phyloP scores from a whole-genome alignment of 2,888 invertebrate genomes.

The Cosmopolites sordidus region DNA sequence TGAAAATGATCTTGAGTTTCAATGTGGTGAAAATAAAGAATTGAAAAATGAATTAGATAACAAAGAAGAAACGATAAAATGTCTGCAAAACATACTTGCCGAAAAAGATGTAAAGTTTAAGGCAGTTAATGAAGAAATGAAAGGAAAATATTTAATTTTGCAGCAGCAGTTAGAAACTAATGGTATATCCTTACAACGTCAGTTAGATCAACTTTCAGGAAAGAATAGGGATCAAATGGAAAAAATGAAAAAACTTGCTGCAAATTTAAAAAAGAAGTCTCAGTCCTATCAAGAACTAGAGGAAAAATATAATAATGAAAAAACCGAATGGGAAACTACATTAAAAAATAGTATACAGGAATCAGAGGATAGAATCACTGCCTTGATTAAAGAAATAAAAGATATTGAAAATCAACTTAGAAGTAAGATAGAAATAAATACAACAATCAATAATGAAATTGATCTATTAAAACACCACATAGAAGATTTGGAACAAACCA shows the following conservation, averaged over 20 bases:
- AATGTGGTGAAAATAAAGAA: constrained; percentile 50
- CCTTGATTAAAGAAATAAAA: constrained; percentile 6
- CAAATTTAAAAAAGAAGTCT: constrained; percentile 70
- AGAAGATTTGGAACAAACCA: constrained; percentile 42
- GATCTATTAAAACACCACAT: constrained; percentile 4
- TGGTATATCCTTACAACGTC: constrained; percentile 41
- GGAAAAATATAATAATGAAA: constrained; percentile 41
- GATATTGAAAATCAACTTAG: constrained; percentile 11
- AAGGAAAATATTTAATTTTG: constrained; percentile 42
- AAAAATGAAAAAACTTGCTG: constrained; percentile 74
- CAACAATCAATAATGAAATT: constrained; percentile 1
- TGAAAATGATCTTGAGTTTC: constrained; percentile 42
- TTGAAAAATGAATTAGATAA: constrained; percentile 44
- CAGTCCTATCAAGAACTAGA: constrained; percentile 63
- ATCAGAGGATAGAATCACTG: not conserved
- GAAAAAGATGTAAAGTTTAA: constrained; percentile 49
- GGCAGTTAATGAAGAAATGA: constrained; percentile 42
- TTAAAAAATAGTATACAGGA: constrained; percentile 24
- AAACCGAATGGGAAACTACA: constrained; percentile 41
- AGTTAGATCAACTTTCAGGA: constrained; percentile 52
- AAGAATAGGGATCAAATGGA: constrained; percentile 69
- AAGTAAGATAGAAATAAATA: constrained; percentile 6
- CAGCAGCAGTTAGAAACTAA: constrained; percentile 44
- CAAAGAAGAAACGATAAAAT: constrained; percentile 41
- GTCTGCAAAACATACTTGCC: constrained; percentile 46